Conservation (phyloP, 2,888 invertebrate species). For the Ditula angustiorana region DNA sequence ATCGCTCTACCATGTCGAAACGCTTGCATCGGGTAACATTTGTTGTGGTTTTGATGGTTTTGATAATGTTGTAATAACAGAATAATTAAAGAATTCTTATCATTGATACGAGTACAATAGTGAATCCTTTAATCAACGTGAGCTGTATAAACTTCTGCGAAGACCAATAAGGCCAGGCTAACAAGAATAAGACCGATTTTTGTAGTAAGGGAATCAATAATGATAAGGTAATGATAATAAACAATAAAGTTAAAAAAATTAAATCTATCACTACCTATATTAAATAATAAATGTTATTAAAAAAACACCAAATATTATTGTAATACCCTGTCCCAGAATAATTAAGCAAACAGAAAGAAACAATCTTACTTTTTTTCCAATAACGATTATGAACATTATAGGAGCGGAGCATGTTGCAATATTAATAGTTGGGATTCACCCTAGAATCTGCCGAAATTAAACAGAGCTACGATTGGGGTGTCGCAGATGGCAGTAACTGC, state of each 20-base stretch:
- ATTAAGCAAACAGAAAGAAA: not conserved
- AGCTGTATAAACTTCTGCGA: not conserved
- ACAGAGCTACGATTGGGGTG: conserved; percentile 74
- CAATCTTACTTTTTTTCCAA: conserved; percentile 46
- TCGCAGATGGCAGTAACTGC: conserved; percentile 81
- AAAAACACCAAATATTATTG: too few species aligned
- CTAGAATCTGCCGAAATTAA: conserved; percentile 78
- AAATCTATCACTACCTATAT: too few species aligned
- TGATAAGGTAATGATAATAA: too few species aligned
- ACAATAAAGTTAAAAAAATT: too few species aligned
- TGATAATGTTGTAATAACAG: conserved; percentile 24
- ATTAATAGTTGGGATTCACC: conserved; percentile 74
- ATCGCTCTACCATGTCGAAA: conserved; percentile 75
- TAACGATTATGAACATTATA: conserved; percentile 49
- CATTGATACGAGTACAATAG: too few species aligned
- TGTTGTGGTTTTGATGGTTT: conserved; percentile 35
- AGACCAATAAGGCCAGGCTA: too few species aligned
- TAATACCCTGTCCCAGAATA: not conserved
- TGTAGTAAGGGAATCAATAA: too few species aligned
- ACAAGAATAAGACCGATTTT: too few species aligned
- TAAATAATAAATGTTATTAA: too few species aligned
- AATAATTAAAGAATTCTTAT: conserved; percentile 25
- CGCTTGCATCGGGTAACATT: conserved; percentile 70
- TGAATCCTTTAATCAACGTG: too few species aligned
- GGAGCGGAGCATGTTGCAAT: conserved; percentile 63